Evolutionary conservation across 2,797 vertebrate genomes (phyloP).

Genomic region (Anguilla marmorata): DNA sequence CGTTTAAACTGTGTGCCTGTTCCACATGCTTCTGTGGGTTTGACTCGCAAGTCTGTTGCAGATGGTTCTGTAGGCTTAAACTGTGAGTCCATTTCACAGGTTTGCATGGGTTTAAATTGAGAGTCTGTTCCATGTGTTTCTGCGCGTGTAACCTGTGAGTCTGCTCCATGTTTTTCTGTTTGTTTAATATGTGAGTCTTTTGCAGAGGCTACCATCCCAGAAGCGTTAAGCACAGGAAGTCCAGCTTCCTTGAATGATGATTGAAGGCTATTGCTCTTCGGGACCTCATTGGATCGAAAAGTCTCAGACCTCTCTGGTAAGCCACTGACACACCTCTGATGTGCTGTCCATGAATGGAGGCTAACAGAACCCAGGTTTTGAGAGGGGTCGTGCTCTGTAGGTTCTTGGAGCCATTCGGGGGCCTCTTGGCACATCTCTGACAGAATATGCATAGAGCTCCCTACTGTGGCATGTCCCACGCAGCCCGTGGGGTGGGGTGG

Average conservation of each 20-base stretch:
- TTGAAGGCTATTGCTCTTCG: not conserved
- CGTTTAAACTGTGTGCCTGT: not conserved
- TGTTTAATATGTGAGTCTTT: slow-evolving; percentile 14
- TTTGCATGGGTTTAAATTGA: not conserved
- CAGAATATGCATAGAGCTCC: not conserved
- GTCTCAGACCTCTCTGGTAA: not conserved
- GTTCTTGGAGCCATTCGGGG: slow-evolving; percentile 13
- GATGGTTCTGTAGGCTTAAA: not conserved
- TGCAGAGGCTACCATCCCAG: not conserved
- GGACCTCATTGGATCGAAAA: slow-evolving; percentile 23
- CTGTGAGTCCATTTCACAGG: slow-evolving; percentile 4
- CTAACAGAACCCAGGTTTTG: not conserved
- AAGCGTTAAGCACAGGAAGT: slow-evolving; percentile 31
- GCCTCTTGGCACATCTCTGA: not conserved
- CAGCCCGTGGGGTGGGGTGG: not conserved
- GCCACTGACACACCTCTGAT: not conserved
- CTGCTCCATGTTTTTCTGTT: not conserved
- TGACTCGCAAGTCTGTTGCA: not conserved
- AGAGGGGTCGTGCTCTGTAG: slow-evolving; percentile 11
- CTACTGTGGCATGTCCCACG: not conserved
- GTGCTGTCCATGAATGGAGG: not conserved
- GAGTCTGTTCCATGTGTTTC: not conserved
- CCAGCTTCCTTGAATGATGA: slow-evolving; percentile 37
- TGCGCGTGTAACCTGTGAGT: not conserved
- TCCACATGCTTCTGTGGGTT: slow-evolving; percentile 16